A percentile compares a stretch with the other conserved stretches of the same genome.
phyloP scores from a whole-genome alignment of 1,140 invertebrate genomes.

The Drosophila erecta region DNA sequence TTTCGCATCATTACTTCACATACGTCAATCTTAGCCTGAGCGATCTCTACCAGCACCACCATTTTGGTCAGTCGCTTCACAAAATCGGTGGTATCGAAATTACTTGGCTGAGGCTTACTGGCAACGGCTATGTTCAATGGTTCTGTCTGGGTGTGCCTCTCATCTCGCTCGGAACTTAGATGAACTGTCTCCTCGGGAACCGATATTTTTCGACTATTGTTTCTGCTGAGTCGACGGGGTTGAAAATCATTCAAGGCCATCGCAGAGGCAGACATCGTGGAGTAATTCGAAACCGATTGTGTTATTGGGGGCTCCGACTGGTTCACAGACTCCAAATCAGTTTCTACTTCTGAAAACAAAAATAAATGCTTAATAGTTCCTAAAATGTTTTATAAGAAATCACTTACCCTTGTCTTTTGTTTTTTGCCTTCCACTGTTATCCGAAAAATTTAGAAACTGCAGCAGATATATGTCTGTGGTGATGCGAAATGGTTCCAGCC shows the following conservation, averaged over 20 bases:
- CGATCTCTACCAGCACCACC: slow-evolving; percentile 60
- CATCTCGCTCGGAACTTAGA: slow-evolving; percentile 75
- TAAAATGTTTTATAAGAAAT: background rate
- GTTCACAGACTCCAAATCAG: slow-evolving; percentile 31
- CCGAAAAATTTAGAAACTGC: slow-evolving; percentile 65
- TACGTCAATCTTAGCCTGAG: slow-evolving; percentile 53
- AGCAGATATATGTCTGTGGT: slow-evolving; percentile 60
- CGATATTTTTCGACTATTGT: slow-evolving; percentile 52
- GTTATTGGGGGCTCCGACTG: slow-evolving; percentile 25
- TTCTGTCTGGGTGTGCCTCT: slow-evolving; percentile 54
- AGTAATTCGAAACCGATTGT: slow-evolving; percentile 47
- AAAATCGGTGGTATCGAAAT: slow-evolving; percentile 24
- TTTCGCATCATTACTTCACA: slow-evolving; percentile 53
- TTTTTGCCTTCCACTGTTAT: slow-evolving; percentile 3
- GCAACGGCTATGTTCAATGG: background rate
- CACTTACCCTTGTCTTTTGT: slow-evolving; percentile 40
- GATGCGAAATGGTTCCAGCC: slow-evolving; percentile 67
- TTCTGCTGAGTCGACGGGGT: slow-evolving; percentile 42
- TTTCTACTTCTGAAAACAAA: slow-evolving; percentile 6
- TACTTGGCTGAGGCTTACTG: background rate
- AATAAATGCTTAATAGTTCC: background rate
- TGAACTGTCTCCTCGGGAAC: slow-evolving; percentile 78
- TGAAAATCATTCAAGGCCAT: slow-evolving; percentile 35
- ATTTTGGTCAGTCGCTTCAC: slow-evolving; percentile 43
- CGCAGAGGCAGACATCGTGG: slow-evolving; percentile 27